Evolutionary conservation across 2,888 invertebrate species (phyloP), one percentile per base, ranked within the genome.

Genomic region (Hyposoter didymator): DNA sequence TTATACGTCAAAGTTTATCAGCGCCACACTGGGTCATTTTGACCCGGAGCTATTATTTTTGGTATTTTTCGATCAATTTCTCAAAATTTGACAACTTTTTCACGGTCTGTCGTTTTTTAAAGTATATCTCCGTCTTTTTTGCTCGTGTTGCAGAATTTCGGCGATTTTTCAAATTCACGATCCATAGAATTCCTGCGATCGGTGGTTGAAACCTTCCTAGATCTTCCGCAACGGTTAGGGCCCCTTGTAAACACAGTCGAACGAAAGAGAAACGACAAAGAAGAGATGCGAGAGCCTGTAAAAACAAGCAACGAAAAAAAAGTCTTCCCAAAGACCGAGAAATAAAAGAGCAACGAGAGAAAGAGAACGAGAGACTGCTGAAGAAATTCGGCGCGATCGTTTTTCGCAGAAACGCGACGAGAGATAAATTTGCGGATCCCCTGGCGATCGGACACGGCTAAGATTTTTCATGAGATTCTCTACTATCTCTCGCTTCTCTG

Each of bases 371-470:
- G 78, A 78, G 74, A 84, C 47, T 82, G 47, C 47, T 82, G 47
- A 72, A 84, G 87, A 87, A 89, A 87, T 90, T 85, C 84, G 87
- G 88, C 75, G 76, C 80, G 87, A 90, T 89, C 87, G 87, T 84
- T 89, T 81, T 81, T 89, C 90, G 88, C 80, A 85, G 89, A 90
- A 92, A 80, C 84, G 74, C 85, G 64, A 73, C 79, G 79, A 86
- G 83, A 87, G 82, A 88, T 88, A 88, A 88, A 88, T 88, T 87
- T 88, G 78, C 84, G 76, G 86, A 88, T 87, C 87, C 88, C 86
- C 88, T 67, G 87, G 88, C 85, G 88, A 84, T 87, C 82, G 82
- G 85, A 86, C 87, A 87, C 82, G 84, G 72, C 78, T 78, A 70
- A 87, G 81, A 87, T 87, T 86, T 83, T 79, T 86, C 72, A 83